A percentile compares a stretch with the other conserved stretches of the same genome.
Conservation (phyloP, 2,113 vertebrate species). For the cattle (Bos taurus) region DNA sequence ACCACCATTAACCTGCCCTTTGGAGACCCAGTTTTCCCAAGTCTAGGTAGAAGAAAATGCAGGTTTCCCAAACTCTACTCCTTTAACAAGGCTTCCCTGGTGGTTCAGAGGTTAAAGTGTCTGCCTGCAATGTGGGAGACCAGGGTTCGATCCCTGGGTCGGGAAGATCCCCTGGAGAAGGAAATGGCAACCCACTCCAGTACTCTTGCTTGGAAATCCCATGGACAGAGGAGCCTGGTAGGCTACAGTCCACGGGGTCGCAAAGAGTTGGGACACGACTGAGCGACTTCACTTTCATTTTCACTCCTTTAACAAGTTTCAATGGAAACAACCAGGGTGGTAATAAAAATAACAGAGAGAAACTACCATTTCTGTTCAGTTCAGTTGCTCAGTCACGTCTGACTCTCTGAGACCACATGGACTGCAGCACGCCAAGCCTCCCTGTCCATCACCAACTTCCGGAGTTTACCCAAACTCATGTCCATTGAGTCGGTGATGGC, state of each 20-base stretch:
- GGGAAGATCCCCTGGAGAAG: no score
- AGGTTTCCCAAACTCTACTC: neutral
- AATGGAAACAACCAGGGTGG: neutral
- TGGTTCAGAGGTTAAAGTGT: no score
- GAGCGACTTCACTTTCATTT: no score
- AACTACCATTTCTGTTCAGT: neutral
- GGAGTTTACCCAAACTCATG: neutral
- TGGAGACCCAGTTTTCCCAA: neutral
- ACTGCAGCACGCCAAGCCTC: neutral
- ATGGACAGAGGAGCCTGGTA: no score
- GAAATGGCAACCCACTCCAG: no score
- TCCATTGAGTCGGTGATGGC: neutral
- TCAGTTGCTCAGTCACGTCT: fast-evolving
- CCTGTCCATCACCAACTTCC: neutral
- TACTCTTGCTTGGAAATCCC: no score
- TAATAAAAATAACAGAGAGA: neutral
- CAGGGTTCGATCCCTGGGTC: no score
- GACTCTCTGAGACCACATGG: fast-evolving
- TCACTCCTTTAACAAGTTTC: neutral
- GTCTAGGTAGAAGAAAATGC: neutral
- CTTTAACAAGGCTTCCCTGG: neutral
- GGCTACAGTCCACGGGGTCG: no score
- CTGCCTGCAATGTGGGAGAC: no score
- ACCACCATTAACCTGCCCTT: neutral
- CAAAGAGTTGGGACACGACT: no score